These are phyloP conservation scores for Enteromius viviparus DNA, from an alignment of 2,797 vertebrate species.

Conservation along the genomic window DNA sequence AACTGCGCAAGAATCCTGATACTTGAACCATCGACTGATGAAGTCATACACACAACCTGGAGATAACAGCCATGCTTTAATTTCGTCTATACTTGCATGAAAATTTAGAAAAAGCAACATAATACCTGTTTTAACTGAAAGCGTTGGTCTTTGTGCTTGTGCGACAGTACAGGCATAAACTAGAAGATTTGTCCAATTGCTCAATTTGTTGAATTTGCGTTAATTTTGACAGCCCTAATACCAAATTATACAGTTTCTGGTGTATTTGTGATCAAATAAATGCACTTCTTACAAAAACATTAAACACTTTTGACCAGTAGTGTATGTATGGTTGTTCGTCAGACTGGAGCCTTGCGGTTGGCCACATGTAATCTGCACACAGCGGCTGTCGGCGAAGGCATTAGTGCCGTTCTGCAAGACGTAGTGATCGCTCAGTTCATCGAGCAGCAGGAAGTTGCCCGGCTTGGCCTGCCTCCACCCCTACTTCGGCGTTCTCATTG, in stretches of 20 bases:
- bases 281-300: background rate
- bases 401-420: conserved; percentile 94
- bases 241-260: background rate
- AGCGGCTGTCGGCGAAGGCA: conserved; percentile 93
- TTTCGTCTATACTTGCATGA: too few relatives aligned
- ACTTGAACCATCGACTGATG: too few relatives aligned
- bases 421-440: conserved; percentile 90
- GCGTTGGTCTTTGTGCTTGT: too few relatives aligned
- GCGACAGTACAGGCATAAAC: too few relatives aligned
- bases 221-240: too few relatives aligned
- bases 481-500: conserved; percentile 89
- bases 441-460: conserved; percentile 81
- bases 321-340: conserved; percentile 3
- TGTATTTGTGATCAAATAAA: background rate
- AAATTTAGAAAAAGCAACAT: too few relatives aligned
- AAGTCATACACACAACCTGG: too few relatives aligned
- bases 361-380: conserved; percentile 98
- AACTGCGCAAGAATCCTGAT: too few relatives aligned
- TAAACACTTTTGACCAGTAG: background rate
- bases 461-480: conserved; percentile 80
- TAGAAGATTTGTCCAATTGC: too few relatives aligned
- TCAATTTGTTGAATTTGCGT: too few relatives aligned
- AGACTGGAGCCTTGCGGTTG: conserved; percentile 89
- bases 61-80: too few relatives aligned
- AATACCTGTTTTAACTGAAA: too few relatives aligned